Evolutionary conservation across 2,113 vertebrate species (phyloP), one percentile per base, ranked within the genome.

Genomic region (Caranx melampygus): DNA sequence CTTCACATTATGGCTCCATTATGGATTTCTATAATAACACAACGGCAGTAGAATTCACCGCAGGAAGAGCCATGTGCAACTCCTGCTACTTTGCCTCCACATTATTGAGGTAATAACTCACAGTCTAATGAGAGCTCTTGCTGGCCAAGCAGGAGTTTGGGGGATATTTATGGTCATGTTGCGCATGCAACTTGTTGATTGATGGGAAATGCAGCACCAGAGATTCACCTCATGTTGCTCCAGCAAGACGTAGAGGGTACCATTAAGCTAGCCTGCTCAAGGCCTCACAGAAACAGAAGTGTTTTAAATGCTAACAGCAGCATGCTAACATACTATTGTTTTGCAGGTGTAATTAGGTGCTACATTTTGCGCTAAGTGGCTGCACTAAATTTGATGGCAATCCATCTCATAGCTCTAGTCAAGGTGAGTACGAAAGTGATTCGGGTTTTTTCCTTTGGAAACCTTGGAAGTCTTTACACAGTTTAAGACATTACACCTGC

Each of bases 1-100:
- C 79, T 5, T 47, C 77, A 71, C 75, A 58, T 88, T 42, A 73
- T 13, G 6, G 37, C 54, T 73, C 14, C 2, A 20, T 74, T 75
- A 86, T 76, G 71, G 79, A 85, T 80, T 52, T 71, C 69, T 79
- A 45, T 59, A 84, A 84, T 86, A 89, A 78, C 70, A 51, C 58
- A 59, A 21, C 62, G 2, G 37, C 13, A 14, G 60, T 74, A 71
- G 57, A 75, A 79, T 76, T 65, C 67, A 16, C 78, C 13, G 61
- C 66, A 35, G n/a, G 69, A 57, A 57, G 47, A 57, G 47, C 44
- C 2, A 1, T 16, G 47, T 31, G 62, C 67, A 12, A 42, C 8
- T 47, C 40, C 60, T 16, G 60, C 26, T 18, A 37, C 70, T 69
- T 75, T 34, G 60, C n/a, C 54, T 52, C 18, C n/a, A 5, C 37